phyloP scores from a whole-genome alignment of 2,888 invertebrate species.

The Phlogophora meticulosa region DNA sequence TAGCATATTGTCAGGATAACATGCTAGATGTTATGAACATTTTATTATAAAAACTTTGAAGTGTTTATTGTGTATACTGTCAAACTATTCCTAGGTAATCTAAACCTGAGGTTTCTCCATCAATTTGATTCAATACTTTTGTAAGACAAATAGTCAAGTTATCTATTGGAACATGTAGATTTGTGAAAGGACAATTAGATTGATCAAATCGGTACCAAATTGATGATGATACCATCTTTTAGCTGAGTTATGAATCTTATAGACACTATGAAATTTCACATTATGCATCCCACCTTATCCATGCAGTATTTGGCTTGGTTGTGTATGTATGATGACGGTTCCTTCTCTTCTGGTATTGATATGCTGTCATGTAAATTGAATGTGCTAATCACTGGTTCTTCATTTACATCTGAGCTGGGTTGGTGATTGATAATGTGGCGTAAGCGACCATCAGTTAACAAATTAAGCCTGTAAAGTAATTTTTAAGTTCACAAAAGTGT shows the following conservation, averaged over 20 bases:
- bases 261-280: neutral
- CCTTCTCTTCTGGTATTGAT: constrained; percentile 85
- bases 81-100: neutral
- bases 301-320: constrained; percentile 95
- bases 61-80: neutral
- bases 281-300: constrained; percentile 92
- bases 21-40: neutral
- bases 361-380: constrained; percentile 82
- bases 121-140: no score
- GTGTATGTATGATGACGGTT: constrained; percentile 93
- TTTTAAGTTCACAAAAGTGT: neutral
- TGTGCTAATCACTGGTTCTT: constrained; percentile 75
- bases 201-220: neutral
- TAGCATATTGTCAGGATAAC: constrained; percentile 28
- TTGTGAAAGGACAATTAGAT: no score
- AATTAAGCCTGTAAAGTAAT: constrained; percentile 86
- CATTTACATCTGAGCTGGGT: constrained; percentile 83
- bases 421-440: constrained; percentile 93
- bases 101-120: neutral
- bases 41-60: neutral
- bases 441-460: constrained; percentile 93
- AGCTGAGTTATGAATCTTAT: no score
- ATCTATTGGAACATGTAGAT: neutral
- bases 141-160: neutral
- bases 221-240: neutral